Evolutionary conservation across 1,140 invertebrate genomes (phyloP).

Genomic region (Drosophila cardini): DNA sequence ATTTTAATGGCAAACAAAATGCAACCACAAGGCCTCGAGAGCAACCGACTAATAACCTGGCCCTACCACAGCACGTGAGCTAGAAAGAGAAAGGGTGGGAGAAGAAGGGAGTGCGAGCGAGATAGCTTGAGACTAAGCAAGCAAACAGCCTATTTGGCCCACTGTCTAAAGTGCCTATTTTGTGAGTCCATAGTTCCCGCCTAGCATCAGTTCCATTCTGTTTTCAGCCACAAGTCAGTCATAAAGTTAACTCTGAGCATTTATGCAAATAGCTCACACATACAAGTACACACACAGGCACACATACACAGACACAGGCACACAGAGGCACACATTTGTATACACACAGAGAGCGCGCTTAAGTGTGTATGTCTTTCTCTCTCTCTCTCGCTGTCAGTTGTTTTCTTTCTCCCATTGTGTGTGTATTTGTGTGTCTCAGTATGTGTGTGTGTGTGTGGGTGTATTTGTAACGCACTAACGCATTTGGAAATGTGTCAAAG

Average conservation of each 20-base stretch:
- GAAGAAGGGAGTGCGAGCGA: background rate
- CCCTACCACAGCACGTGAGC: constrained; percentile 13
- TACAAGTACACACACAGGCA: background rate
- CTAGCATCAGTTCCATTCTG: constrained; percentile 17
- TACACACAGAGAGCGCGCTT: background rate
- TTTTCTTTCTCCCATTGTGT: background rate
- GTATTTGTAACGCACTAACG: constrained; percentile 30
- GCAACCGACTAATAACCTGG: constrained; percentile 62
- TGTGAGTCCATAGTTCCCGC: constrained; percentile 4
- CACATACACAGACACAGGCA: too few relatives aligned
- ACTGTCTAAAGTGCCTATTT: background rate
- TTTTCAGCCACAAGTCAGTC: constrained; percentile 66
- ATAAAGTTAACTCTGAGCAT: constrained; percentile 68
- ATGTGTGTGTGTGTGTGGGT: background rate
- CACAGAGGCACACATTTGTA: too few relatives aligned
- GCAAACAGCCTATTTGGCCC: constrained; percentile 20
- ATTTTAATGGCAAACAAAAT: constrained; percentile 72
- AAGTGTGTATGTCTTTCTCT: constrained; percentile 15
- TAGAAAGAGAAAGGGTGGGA: background rate
- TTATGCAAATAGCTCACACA: constrained; percentile 63
- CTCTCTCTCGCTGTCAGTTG: background rate
- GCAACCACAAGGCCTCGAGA: constrained; percentile 38
- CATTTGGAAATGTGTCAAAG: constrained; percentile 34
- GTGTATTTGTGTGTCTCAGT: constrained; percentile 7
- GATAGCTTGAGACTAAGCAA: constrained; percentile 11